These are phyloP conservation scores for Eulemur albifrons DNA, from an alignment of 2,797 vertebrate species.

Conservation along the genomic window DNA sequence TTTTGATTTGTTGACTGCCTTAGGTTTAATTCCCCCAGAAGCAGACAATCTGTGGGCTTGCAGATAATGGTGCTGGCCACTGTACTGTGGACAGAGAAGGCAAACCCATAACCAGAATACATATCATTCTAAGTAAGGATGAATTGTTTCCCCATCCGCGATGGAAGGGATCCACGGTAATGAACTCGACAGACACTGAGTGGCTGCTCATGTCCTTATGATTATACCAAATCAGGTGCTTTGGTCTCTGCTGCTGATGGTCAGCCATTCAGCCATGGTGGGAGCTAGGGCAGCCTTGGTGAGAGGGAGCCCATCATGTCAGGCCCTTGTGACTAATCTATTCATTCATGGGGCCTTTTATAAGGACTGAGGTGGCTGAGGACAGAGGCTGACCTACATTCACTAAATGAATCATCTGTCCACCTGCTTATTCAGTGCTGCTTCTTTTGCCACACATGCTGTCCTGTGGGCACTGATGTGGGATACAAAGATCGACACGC, in stretches of 20 bases:
- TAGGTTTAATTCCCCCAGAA: background rate
- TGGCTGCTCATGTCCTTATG: background rate
- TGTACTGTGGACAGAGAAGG: background rate
- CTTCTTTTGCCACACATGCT: background rate
- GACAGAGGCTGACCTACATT: background rate
- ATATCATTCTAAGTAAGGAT: background rate
- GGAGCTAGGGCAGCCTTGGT: background rate
- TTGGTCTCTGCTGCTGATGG: background rate
- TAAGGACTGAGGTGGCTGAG: background rate
- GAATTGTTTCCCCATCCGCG: too few species aligned
- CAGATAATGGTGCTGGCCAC: background rate
- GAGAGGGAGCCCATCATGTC: background rate
- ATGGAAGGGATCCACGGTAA: background rate
- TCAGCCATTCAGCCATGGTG: background rate
- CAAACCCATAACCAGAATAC: background rate
- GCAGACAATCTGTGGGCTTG: background rate
- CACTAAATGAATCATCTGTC: background rate
- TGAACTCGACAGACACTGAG: background rate
- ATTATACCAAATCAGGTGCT: background rate
- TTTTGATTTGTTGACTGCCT: background rate
- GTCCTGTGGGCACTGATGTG: background rate
- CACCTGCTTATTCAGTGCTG: background rate
- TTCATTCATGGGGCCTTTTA: background rate
- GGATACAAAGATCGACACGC: background rate
- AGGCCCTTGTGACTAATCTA: background rate